A percentile compares a stretch with the other conserved stretches of the same genome.
Conservation (phyloP, 2,797 vertebrate species). For the Hydrophis major region DNA sequence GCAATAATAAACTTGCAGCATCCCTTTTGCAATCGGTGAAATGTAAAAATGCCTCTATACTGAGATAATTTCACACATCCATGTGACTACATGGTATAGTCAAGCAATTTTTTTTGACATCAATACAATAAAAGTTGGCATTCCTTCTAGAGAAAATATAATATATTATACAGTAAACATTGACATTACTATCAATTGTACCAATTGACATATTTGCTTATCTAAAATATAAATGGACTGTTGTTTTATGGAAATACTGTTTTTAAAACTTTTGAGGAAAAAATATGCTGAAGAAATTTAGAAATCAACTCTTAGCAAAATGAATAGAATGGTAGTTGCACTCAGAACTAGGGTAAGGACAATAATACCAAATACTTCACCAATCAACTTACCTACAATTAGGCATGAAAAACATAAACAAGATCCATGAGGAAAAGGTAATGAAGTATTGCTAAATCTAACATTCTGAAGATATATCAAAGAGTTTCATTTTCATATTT, state of each 20-base stretch:
- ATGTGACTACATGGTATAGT: not conserved
- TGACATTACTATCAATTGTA: not conserved
- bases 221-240: conserved; percentile 32
- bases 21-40: not conserved
- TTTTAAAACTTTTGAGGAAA: conserved; percentile 7
- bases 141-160: conserved; percentile 2
- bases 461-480: not conserved
- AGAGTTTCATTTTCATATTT: not conserved
- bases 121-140: not conserved
- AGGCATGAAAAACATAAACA: not conserved
- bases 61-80: not conserved
- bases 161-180: not conserved
- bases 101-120: not conserved
- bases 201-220: not conserved
- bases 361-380: not conserved
- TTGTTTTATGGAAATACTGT: conserved; percentile 28
- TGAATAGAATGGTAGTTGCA: not conserved
- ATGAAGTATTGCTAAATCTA: not conserved
- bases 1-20: conserved; percentile 17
- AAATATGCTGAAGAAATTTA: not conserved
- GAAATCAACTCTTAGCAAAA: not conserved
- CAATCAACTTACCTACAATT: not conserved
- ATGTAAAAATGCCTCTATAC: not conserved
- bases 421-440: not conserved
- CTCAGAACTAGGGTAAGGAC: not conserved